These are phyloP conservation scores for Danio albolineatus DNA, from an alignment of 2,797 vertebrate species.

Conservation along the genomic window DNA sequence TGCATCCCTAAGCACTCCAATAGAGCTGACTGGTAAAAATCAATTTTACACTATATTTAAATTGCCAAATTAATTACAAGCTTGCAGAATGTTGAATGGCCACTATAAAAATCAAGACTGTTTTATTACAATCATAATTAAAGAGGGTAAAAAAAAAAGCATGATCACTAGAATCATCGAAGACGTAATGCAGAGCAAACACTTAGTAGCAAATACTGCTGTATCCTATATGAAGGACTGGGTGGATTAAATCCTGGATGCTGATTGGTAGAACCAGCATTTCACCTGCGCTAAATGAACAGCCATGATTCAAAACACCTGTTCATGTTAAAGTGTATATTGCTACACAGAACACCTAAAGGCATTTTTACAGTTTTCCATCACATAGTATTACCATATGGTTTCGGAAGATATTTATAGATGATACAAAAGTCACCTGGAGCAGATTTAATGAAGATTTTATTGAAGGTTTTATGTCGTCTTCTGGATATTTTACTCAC, in stretches of 20 bases:
- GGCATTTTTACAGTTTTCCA: background rate
- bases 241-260: background rate
- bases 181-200: background rate
- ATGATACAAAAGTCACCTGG: background rate
- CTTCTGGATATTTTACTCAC: background rate
- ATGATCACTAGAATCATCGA: constrained; percentile 22
- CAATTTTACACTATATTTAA: constrained; percentile 43
- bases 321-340: background rate
- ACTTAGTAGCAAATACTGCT: background rate
- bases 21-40: constrained; percentile 47
- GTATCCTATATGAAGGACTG: background rate
- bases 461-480: background rate
- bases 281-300: background rate
- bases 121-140: constrained; percentile 39
- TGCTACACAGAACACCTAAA: background rate
- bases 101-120: background rate
- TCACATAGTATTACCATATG: background rate
- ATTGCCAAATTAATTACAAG: constrained; percentile 37
- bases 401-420: background rate
- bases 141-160: background rate
- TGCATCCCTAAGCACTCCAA: constrained; percentile 39
- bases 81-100: constrained; percentile 7
- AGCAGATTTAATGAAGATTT: too few species aligned
- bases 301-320: background rate
- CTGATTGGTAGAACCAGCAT: background rate